Percentiles rank a stretch among this genome's conserved stretches.
These are phyloP conservation scores for Toxostoma redivivum DNA, from an alignment of 2,113 vertebrate genomes.

Conservation along the genomic window DNA sequence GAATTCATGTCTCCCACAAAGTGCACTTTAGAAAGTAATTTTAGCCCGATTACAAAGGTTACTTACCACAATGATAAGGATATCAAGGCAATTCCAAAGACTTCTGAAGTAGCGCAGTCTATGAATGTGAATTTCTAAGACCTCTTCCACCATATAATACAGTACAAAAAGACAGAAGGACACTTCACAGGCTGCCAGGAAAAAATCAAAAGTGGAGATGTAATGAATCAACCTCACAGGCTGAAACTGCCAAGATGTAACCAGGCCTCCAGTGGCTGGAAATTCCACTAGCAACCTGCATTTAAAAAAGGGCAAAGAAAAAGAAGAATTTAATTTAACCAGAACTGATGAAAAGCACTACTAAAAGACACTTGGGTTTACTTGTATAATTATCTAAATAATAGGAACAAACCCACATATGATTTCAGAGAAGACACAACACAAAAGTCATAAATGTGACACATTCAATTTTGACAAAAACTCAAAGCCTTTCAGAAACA, in stretches of 20 bases:
- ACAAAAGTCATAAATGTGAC: fast-evolving
- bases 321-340: neutral
- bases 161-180: constrained; percentile 92
- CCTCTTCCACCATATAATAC: constrained; percentile 94
- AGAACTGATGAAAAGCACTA: neutral
- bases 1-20: neutral
- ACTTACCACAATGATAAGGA: constrained; percentile 88
- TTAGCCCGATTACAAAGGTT: neutral
- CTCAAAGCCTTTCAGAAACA: neutral
- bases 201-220: constrained; percentile 89
- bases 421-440: neutral
- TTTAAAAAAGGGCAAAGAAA: neutral
- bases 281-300: constrained; percentile 91
- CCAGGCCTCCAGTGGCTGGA: constrained; percentile 89
- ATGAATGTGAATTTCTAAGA: constrained; percentile 91
- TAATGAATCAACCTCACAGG: constrained; percentile 90
- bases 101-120: constrained; percentile 89
- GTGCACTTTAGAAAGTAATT: neutral
- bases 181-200: constrained; percentile 90
- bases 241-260: constrained; percentile 95
- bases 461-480: neutral
- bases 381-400: neutral
- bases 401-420: neutral
- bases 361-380: neutral
- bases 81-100: constrained; percentile 95